A percentile compares a stretch with the other conserved stretches of the same genome.
phyloP scores from a whole-genome alignment of 2,113 vertebrate species.

The Mustelus asterias region DNA sequence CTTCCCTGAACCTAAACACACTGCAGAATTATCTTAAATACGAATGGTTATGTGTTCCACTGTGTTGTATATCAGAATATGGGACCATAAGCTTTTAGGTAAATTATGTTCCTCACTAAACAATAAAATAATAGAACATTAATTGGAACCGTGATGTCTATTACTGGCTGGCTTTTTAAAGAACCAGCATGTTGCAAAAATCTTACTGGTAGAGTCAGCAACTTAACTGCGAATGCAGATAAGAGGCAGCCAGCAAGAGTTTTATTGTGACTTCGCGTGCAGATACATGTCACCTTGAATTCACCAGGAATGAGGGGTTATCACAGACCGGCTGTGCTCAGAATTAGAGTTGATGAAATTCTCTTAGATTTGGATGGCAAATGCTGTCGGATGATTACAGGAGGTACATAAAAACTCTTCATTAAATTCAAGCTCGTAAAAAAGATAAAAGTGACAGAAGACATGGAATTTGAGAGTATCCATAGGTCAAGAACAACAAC shows the following conservation, averaged over 20 bases:
- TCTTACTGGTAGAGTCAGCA: not conserved
- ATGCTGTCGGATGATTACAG: not conserved
- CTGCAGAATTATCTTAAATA: not conserved
- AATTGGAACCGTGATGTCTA: not conserved
- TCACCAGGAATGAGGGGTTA: not conserved
- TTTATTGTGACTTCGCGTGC: not conserved
- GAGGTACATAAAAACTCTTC: not conserved
- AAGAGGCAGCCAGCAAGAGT: not conserved
- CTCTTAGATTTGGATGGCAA: too few relatives aligned
- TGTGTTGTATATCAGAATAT: not conserved
- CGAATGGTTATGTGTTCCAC: not conserved
- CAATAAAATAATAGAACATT: not conserved
- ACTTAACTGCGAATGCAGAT: not conserved
- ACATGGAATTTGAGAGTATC: not conserved
- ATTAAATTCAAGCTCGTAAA: not conserved
- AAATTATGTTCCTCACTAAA: not conserved
- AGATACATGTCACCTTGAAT: not conserved
- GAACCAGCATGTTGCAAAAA: not conserved
- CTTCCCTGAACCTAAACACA: not conserved
- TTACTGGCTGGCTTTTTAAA: not conserved
- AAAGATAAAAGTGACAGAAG: not conserved
- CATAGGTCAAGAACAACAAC: not conserved
- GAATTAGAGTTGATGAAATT: not conserved
- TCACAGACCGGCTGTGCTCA: not conserved
- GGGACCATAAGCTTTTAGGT: not conserved